Percentiles rank a stretch among this genome's conserved stretches.
phyloP scores from a whole-genome alignment of 2,797 vertebrate genomes.

The Micropoecilia bifurca region DNA sequence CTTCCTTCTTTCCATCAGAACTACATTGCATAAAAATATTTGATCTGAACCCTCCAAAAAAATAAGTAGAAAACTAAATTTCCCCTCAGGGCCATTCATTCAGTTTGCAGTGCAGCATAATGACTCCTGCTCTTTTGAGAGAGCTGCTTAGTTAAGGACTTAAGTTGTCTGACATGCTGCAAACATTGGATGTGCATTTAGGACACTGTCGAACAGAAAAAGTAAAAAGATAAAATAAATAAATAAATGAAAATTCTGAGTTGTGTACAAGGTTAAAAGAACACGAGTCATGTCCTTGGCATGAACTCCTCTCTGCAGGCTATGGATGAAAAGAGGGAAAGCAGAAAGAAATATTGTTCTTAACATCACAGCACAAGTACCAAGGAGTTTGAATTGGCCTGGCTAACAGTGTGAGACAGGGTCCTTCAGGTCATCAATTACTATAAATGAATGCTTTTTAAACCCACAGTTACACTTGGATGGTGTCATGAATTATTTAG shows the following conservation, averaged over 20 bases:
- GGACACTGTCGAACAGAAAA: constrained; percentile 2
- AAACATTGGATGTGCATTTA: constrained; percentile 2
- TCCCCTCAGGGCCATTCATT: neutral
- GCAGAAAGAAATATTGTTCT: constrained; percentile 25
- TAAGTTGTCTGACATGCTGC: neutral
- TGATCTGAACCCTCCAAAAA: neutral
- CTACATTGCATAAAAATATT: constrained; percentile 17
- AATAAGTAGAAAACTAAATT: neutral
- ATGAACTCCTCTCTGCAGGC: constrained; percentile 9
- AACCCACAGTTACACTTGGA: constrained; percentile 57
- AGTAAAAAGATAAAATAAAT: neutral
- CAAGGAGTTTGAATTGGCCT: constrained; percentile 59
- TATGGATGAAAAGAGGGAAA: constrained; percentile 18
- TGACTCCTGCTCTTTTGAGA: neutral
- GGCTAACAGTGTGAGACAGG: constrained; percentile 43
- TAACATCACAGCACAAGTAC: constrained; percentile 17
- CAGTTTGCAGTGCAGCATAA: neutral
- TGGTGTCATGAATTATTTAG: constrained; percentile 59
- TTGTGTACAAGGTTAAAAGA: constrained; percentile 10
- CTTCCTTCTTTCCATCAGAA: constrained; percentile 14
- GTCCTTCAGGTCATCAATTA: constrained; percentile 65
- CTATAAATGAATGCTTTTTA: constrained; percentile 64
- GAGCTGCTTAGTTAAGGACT: neutral
- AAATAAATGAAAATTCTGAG: neutral
- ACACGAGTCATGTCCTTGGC: constrained; percentile 1